Percentiles rank a stretch among this genome's conserved stretches.
Conservation (phyloP, 2,888 invertebrate species). For the Halictus ligatus region DNA sequence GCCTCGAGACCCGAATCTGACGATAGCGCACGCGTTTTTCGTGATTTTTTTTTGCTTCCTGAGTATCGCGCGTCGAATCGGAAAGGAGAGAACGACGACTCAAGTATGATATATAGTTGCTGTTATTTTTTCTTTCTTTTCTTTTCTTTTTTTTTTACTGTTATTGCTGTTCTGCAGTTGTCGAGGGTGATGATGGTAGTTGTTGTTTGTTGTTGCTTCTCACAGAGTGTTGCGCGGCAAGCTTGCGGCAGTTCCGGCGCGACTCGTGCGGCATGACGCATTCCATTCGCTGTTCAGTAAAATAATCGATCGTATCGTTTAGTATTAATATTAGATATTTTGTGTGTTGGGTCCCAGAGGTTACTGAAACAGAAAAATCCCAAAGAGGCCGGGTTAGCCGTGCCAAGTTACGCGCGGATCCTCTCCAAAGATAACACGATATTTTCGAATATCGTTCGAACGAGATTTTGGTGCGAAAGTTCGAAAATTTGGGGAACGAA, state of each 20-base stretch:
- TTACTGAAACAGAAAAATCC: conserved; percentile 82
- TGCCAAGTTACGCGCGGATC: not conserved
- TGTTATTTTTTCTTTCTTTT: conserved; percentile 38
- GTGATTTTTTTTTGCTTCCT: conserved; percentile 30
- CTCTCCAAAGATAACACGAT: not conserved
- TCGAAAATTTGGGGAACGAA: not conserved
- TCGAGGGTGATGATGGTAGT: not conserved
- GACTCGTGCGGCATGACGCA: conserved; percentile 78
- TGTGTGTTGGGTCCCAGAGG: conserved; percentile 82
- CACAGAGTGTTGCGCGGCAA: conserved; percentile 73
- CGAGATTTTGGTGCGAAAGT: not conserved
- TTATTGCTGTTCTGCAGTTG: conserved; percentile 14
- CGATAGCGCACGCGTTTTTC: conserved; percentile 37
- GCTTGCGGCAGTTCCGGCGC: conserved; percentile 78
- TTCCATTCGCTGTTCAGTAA: conserved; percentile 80
- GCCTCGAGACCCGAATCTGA: not conserved
- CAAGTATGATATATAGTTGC: conserved; percentile 64
- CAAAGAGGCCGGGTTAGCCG: not conserved
- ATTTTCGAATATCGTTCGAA: not conserved
- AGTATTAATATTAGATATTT: conserved; percentile 84
- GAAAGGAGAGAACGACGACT: conserved; percentile 77
- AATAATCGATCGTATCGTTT: conserved; percentile 82
- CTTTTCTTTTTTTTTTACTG: not conserved
- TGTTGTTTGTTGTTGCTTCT: conserved; percentile 49
- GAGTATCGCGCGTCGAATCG: conserved; percentile 67